Evolutionary conservation across 1,140 invertebrate genomes (phyloP), one percentile per base, ranked within the genome.

Genomic region (Samia ricini): DNA sequence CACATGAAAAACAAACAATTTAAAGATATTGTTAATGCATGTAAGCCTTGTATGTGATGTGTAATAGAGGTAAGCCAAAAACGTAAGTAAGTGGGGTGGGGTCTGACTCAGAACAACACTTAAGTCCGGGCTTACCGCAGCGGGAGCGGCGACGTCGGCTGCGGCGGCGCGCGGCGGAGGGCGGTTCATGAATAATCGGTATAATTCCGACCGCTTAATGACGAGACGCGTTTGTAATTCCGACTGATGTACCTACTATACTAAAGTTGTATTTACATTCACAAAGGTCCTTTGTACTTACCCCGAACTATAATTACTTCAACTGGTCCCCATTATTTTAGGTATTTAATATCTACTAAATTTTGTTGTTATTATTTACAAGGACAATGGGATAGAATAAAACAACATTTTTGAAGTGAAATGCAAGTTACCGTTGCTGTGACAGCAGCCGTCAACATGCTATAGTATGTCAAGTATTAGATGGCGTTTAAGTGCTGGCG

Each of bases 101-200:
- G 50, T 52, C 2, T 52, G 50, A 60, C 51, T 60, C 51, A 56
- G 56, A 64, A 64, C 33, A 56, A 60, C 57, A 56, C 58, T 60
- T 60, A 49, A 64, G 57, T 60, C 56, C 60, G 23, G 55, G 50
- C 50, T 20, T 23, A 55, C 52, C 52, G 52, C 54, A 54, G 29
- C 36, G 15, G n/a, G 33, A 10, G 33, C 33, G 33, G 33, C 10
- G 33, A 29, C 26, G 26, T 29, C 6, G 33, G 33, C 33, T 10
- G 33, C 33, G 4, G n/a, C 1, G 33, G 33, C 33, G 33, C 10
- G 33, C 33, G 33, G 33, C 33, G 33, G 33, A 4, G 33, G 63
- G 58, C 21, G 57, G 42, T 66, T 64, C 63, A 58, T 68, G 63
- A 70, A 71, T 68, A 71, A 63, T 63, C 66, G 63, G 48, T 64